Evolutionary conservation across 2,797 vertebrate genomes (phyloP), one percentile per base, ranked within the genome.

Genomic region (Eremophila alpestris): DNA sequence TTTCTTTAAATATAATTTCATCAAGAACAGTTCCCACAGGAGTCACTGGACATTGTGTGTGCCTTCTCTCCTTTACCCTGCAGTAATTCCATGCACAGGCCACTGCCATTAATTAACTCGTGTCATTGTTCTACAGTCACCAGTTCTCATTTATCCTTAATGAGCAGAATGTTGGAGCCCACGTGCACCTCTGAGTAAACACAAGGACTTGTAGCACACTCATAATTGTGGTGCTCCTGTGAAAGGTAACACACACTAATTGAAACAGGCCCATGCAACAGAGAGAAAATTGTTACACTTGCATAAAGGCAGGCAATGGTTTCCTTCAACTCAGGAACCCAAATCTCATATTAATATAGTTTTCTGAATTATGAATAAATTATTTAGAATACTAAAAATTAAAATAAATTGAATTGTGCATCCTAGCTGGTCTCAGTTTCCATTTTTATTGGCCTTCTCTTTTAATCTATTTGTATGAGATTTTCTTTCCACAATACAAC

Each of bases 341-440:
- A 69, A 63, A 52, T 34, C 30, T 95, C 27, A 17, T 4, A 94
- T 79, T 92, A 96, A 74, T 63, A 43, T 7, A 69, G 55, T 75
- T 71, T 80, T 56, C n/a, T 51, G 36, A 84, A 86, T 77, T 78
- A 67, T 83, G 89, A 93, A 89, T 93, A 88, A 90, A 94, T 74
- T 49, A 92, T 89, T 93, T 55, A 78, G 59, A 91, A 88, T 51
- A 58, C 36, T 75, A 91, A 34, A 95, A 89, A 85, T 92, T 80
- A 90, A 86, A 94, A 88, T 52, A 68, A 84, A 89, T 73, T 64
- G 10, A 94, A 88, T 20, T 65, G 32, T 63, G 8, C 49, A 94
- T 92, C 73, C 30, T 67, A 87, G 54, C 11, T 40, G 30, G 23
- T 56, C 79, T 94, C 56, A 34, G 30, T 68, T 93, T 51, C 73